Percentiles rank a stretch among this genome's conserved stretches.
phyloP scores from a whole-genome alignment of 2,888 invertebrate species.

The Pandemis corylana region DNA sequence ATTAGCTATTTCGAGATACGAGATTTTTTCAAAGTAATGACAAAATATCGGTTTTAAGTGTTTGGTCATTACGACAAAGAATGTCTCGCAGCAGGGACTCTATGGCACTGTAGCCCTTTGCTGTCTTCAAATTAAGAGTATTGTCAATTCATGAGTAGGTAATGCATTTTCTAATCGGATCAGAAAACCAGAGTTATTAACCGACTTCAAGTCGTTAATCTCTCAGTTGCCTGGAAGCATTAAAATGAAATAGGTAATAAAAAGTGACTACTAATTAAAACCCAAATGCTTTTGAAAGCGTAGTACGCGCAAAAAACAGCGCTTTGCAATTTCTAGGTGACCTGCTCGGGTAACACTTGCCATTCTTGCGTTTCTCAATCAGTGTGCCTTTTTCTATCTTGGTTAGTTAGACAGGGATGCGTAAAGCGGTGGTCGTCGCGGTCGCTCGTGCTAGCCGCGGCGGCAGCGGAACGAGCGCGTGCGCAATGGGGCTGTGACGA shows the following conservation, averaged over 20 bases:
- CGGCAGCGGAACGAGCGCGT: slow-evolving; percentile 41
- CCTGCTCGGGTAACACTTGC: not conserved
- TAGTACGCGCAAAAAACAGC: slow-evolving; percentile 31
- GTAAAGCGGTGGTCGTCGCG: slow-evolving; percentile 12
- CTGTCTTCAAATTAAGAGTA: too few relatives aligned
- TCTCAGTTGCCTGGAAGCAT: slow-evolving; percentile 7
- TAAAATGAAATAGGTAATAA: slow-evolving; percentile 11
- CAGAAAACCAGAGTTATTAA: not conserved
- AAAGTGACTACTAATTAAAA: slow-evolving; percentile 27
- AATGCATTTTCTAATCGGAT: not conserved
- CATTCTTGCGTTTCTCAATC: not conserved
- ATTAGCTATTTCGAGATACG: too few relatives aligned
- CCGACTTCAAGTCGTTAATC: not conserved
- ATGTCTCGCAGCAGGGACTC: too few relatives aligned
- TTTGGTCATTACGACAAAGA: too few relatives aligned
- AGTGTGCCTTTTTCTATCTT: not conserved
- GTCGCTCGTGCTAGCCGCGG: slow-evolving; percentile 44
- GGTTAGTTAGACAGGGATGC: slow-evolving; percentile 26
- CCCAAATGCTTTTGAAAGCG: slow-evolving; percentile 40
- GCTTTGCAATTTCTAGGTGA: slow-evolving; percentile 30
- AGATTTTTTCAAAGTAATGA: too few relatives aligned
- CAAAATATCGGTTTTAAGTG: too few relatives aligned
- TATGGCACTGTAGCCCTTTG: too few relatives aligned
- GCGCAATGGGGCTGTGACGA: slow-evolving; percentile 66
- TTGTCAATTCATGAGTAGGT: not conserved